Evolutionary conservation across 2,113 vertebrate species (phyloP), one percentile per base, ranked within the genome.

Genomic region (Catagonus wagneri): DNA sequence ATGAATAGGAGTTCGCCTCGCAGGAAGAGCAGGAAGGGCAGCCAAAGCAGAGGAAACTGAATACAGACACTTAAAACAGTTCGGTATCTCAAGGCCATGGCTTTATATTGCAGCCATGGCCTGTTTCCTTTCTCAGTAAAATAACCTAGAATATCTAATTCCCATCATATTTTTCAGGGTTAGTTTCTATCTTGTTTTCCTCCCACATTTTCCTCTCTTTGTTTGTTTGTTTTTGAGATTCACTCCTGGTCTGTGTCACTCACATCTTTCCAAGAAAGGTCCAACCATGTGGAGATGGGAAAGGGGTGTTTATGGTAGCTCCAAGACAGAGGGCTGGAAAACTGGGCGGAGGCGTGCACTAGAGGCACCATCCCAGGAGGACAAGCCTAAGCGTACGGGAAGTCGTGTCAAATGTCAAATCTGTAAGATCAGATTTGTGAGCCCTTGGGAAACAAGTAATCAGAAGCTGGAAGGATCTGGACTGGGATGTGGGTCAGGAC

Each of bases 1-100:
- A 16, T 89, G 58, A 76, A 56, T 95, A 90, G 92, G 87, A 91
- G 87, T 95, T 86, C 92, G 66, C 76, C 56, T 90, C 80, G 27
- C n/a, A 66, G n/a, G 20, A 58, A 93, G 54, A 29, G n/a, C 58
- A 23, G 50, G 61, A 95, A 69, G 27, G 68, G 36, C 68, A 60
- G 66, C 36, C 54, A 60, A 86, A 66, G 56, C 63, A 44, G 54
- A 90, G 39, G 54, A n/a, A 54, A 72, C 81, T 68, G 39, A 94
- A 72, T 74, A 23, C 14, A 91, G 27, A n/a, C 27, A 15, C 34
- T 89, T 75, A 7, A 72, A 61, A 61, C 39, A 68, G 22, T 76
- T 39, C 32, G 16, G 7, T 81, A 12, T 76, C 65, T 86, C 79
- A 36, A 25, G 22, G 60, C 54, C 80, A 32, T 60, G 69, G 14